Base-by-base conservation (phyloP, 1,140 invertebrate species). In the Galleria mellonella region DNA sequence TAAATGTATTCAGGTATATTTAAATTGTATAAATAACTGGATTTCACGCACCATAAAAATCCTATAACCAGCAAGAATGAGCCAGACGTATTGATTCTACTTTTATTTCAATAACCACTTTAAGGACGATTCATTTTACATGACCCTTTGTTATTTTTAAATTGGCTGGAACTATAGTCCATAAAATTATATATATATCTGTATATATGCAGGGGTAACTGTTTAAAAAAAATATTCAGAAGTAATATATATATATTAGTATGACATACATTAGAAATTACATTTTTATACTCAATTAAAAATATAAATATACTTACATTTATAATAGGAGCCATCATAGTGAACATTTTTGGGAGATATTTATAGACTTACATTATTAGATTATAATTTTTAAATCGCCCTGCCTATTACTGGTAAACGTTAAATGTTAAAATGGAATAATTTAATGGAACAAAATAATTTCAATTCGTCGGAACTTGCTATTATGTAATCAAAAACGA, bases 81-180 rank as follows among this genome's bases (percentile, higher is more conserved):
- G 53, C 51, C 49, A 46, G 59, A 59, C 51, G 61, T 60, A 70
- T 72, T 63, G 51, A 63, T 69, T 67, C 51, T 67, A 12, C 62
- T 81, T 76, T 73, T 75, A 72, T 71, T 76, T 78, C 72, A 76
- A 78, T 74, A 78, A 71, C 61, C 70, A 55, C 60, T 65, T 61
- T 62, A 71, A 60, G 54, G 55, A 68, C 55, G 70, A 66, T 61
- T 81, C 67, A 49, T 64, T 62, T 77, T 77, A 71, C 66, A 59
- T 54, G 58, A 72, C 61, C 67, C 63, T 75, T 75, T 81, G 70
- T 77, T 73, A 68, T 75, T 63, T 60, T 77, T 61, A 70, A 77
- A 75, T 76, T 70, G 71, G 69, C 61, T 67, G 66, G 57, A 69
- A 65, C 65, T 58, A 43, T 48, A 62, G 56, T 32, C 44, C 28